These are phyloP conservation scores for Tribolium madens DNA, from an alignment of 1,140 invertebrate species.

Conservation along the genomic window DNA sequence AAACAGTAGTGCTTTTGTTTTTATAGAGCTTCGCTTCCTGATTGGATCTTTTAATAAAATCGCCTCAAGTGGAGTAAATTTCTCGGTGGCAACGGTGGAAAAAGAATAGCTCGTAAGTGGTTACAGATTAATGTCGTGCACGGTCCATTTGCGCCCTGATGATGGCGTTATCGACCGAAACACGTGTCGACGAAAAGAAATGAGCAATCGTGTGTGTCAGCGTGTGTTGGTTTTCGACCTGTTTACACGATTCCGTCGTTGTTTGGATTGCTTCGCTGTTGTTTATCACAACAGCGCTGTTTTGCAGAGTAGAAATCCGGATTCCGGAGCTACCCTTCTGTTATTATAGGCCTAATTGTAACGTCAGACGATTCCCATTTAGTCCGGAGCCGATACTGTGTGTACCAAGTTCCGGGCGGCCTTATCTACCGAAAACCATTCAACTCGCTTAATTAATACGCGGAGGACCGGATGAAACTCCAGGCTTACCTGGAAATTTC, in stretches of 20 bases:
- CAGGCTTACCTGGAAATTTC: slow-evolving; percentile 9
- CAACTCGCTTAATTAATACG: slow-evolving; percentile 32
- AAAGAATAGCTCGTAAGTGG: background rate
- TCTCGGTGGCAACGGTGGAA: background rate
- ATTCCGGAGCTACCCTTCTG: slow-evolving; percentile 5
- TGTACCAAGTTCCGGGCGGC: background rate
- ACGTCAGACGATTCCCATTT: slow-evolving; percentile 38
- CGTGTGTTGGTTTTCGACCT: slow-evolving; percentile 15
- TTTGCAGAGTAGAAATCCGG: slow-evolving; percentile 15
- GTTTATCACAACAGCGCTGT: slow-evolving; percentile 31
- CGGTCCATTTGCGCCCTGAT: slow-evolving; percentile 9
- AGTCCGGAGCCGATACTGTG: slow-evolving; percentile 8
- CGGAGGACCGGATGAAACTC: background rate
- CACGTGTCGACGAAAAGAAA: slow-evolving; percentile 1
- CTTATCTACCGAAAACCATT: slow-evolving; percentile 34
- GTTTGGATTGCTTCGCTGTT: slow-evolving; percentile 28
- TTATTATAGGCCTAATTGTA: slow-evolving; percentile 46
- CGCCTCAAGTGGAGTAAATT: background rate
- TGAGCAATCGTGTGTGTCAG: background rate
- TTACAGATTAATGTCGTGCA: background rate
- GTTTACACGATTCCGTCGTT: slow-evolving; percentile 22
- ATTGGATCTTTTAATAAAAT: background rate
- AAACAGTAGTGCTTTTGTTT: background rate
- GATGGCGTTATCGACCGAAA: slow-evolving; percentile 23
- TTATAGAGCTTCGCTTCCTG: background rate